Evolutionary conservation across 2,888 invertebrate species (phyloP), one percentile per base, ranked within the genome.

Genomic region (Acleris cristana): DNA sequence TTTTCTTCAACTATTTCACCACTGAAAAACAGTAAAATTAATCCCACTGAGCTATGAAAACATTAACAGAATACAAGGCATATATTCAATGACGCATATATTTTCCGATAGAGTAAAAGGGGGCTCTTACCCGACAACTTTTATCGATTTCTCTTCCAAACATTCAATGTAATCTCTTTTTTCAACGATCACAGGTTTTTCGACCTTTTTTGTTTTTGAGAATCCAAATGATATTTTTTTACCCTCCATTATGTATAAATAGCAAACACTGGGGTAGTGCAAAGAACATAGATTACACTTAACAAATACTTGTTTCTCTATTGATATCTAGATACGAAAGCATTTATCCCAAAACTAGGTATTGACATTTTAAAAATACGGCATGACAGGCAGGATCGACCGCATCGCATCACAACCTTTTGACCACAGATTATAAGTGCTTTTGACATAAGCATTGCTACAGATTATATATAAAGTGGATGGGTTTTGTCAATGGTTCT

Each of bases 191-290:
- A 78, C 69, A 23, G 82, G 80, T 75, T 90, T 90, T 26, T 88
- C 90, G 48, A 80, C 79, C 76, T 91, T 92, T 72, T 89, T 91
- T 0, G 94, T 92, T 93, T 97, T 97, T 76, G 93, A 95, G 87
- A 97, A 97, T 57, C 96, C 95, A 84, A 97, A 97, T 0, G 96
- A 96, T 80, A 97, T 95, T 83, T 97, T 97, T 74, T 96, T 96
- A 61, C 89, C 85, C 73, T 95, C 95, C 94, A 94, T 95, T 73
- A 77, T 80, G 71, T 61, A 18, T 3, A 40, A 21, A 12, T 44
- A 18, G 26, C 19, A 12, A 58, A 58, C 55, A 45, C 18, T 4
- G 12, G 12, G 19, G 34, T 26, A 30, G 51, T 18, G 26, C 6
- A 48, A 55, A 12, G 40, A 3, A 51, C 4, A 40, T 4, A 14